phyloP scores from a whole-genome alignment of 2,888 invertebrate genomes.

The Acheta domesticus region DNA sequence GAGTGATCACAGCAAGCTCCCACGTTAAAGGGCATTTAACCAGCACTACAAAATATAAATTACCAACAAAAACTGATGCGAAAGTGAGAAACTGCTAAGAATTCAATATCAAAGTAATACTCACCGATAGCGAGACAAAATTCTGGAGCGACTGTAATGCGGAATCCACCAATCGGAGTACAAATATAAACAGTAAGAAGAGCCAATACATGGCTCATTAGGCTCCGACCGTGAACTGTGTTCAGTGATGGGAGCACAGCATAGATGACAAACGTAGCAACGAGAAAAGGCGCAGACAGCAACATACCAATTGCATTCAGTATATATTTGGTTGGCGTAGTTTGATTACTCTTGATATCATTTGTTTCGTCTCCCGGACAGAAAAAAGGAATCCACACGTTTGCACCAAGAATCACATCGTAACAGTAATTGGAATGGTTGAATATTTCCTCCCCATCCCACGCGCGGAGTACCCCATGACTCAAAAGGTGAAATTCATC shows the following conservation, averaged over 20 bases:
- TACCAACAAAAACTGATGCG: too few species aligned
- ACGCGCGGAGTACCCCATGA: background rate
- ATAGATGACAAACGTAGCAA: background rate
- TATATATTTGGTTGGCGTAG: too few species aligned
- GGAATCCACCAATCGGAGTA: background rate
- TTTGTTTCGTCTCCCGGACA: background rate
- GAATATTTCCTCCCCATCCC: background rate
- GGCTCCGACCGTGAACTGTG: background rate
- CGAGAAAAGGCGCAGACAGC: background rate
- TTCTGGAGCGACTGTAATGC: too few species aligned
- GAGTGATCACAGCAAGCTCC: too few species aligned
- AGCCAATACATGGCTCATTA: background rate
- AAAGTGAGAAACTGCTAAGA: too few species aligned
- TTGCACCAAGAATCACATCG: background rate
- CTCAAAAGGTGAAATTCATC: background rate
- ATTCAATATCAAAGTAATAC: too few species aligned
- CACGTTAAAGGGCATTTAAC: too few species aligned
- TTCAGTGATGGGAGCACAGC: background rate
- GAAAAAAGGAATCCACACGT: background rate
- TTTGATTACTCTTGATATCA: background rate
- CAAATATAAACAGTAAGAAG: background rate
- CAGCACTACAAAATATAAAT: too few species aligned
- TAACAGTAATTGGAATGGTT: background rate
- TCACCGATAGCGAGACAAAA: too few species aligned
- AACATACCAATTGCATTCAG: background rate